Base-by-base conservation (phyloP, 2,888 invertebrate species). In the Chymomyza procnemis region DNA sequence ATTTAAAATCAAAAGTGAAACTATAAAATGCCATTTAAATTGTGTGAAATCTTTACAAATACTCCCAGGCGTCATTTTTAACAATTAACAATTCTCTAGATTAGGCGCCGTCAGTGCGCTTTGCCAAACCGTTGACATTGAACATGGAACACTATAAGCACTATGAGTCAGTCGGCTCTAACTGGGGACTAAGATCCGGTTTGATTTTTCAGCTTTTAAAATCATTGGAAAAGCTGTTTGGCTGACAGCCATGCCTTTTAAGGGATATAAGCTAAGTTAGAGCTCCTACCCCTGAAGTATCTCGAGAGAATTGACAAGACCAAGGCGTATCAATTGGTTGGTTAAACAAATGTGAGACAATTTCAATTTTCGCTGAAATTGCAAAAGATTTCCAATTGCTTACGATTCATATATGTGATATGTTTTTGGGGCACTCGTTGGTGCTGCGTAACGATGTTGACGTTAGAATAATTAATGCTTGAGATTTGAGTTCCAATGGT, bases 81-180 rank as follows among this genome's bases (percentile, higher is more conserved):
- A 80, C 74, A 85, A 86, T 83, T 80, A 84, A 78, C 80, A 80
- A 80, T 80, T 71, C 78, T 70, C 79, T 84, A 86, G 81, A 80
- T 80, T 80, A 76, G 80, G 86, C 86, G 80, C 86, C 80, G 80
- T 80, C 85, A 21, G 68, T 63, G 66, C 71, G 64, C 62, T 52
- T 46, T 41, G 84, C 77, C 80, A 85, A 9, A 50, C 85, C 85
- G 77, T 70, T 46, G 59, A 19, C 47, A 59, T 66, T 61, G 19
- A 58, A 46, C 12, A 9, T 46, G 41, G 12, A 41, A 41, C 34
- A 41, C 34, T 34, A 9, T 34, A 9, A 9, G 9, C 34, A 34
- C 2, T 26, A 68, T 78, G 85, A 78, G 56, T 80, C 79, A 79
- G 56, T 80, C 79, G 84, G 68, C 56, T 16, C 26, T 12, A 62